phyloP scores from a whole-genome alignment of 2,888 invertebrate species.

The Diarsia brunnea region DNA sequence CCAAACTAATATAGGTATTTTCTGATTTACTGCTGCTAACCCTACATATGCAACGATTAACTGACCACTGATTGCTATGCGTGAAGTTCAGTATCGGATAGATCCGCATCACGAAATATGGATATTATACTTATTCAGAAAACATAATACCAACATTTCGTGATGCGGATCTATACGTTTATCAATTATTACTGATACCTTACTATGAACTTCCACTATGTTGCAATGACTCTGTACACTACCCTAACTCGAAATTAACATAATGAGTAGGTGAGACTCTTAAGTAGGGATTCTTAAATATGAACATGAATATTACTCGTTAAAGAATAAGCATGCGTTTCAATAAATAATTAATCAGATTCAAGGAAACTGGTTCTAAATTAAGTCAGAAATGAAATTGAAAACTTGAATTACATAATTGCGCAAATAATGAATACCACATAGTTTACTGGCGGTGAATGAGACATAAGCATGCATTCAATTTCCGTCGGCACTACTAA shows the following conservation, averaged over 20 bases:
- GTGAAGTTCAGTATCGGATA: conserved; percentile 58
- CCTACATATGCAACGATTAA: conserved; percentile 39
- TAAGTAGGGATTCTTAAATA: background rate
- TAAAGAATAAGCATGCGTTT: background rate
- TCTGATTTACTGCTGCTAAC: conserved; percentile 20
- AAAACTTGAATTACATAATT: background rate
- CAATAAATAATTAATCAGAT: conserved; percentile 6
- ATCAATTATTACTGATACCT: conserved; percentile 21
- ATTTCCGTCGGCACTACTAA: background rate
- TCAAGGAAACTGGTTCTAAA: conserved; percentile 25
- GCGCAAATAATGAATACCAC: conserved; percentile 3
- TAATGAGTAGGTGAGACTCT: background rate
- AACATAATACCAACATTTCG: too few species aligned
- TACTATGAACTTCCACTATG: conserved; percentile 3
- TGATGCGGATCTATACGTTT: conserved; percentile 5
- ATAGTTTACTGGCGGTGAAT: background rate
- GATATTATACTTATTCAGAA: conserved; percentile 25
- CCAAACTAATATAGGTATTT: background rate
- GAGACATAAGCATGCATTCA: background rate
- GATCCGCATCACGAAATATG: conserved; percentile 50
- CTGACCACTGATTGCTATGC: conserved; percentile 44
- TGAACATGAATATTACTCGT: background rate
- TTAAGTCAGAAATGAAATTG: background rate
- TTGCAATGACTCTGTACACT: background rate
- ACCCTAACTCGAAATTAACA: background rate